Conservation (phyloP, 2,113 vertebrate species). For the Anseranas semipalmata region DNA sequence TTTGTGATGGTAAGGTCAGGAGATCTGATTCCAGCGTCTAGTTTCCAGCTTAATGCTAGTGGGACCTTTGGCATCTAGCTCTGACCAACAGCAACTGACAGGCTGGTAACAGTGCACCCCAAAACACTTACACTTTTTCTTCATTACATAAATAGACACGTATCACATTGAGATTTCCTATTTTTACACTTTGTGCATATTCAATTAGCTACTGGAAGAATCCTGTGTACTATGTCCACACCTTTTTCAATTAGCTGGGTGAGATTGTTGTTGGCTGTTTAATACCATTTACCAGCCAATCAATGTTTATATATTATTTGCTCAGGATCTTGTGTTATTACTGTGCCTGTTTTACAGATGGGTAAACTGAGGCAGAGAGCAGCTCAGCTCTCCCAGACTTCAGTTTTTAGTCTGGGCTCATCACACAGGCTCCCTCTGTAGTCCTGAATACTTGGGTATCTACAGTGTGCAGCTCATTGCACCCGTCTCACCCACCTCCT, state of each 20-base stretch:
- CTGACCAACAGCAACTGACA: background rate
- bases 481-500: accelerated
- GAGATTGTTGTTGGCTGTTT: background rate
- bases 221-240: background rate
- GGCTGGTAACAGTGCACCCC: conserved; percentile 6
- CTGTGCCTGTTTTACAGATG: accelerated
- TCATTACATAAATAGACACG: too few relatives aligned
- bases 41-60: background rate
- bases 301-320: background rate
- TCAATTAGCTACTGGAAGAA: background rate
- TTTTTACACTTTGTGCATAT: background rate
- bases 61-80: background rate
- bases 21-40: conserved; percentile 13
- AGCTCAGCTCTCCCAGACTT: background rate
- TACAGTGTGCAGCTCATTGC: accelerated
- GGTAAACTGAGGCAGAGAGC: background rate
- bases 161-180: background rate
- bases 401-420: background rate
- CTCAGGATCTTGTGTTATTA: background rate
- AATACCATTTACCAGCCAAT: background rate
- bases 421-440: background rate
- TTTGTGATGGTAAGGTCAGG: background rate
- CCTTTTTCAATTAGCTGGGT: background rate
- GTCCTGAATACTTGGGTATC: background rate
- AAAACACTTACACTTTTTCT: too few relatives aligned